Percentiles rank a stretch among this genome's conserved stretches.
Evolutionary conservation across 2,888 invertebrate species (phyloP).

Genomic region (Drosophila birchii): DNA sequence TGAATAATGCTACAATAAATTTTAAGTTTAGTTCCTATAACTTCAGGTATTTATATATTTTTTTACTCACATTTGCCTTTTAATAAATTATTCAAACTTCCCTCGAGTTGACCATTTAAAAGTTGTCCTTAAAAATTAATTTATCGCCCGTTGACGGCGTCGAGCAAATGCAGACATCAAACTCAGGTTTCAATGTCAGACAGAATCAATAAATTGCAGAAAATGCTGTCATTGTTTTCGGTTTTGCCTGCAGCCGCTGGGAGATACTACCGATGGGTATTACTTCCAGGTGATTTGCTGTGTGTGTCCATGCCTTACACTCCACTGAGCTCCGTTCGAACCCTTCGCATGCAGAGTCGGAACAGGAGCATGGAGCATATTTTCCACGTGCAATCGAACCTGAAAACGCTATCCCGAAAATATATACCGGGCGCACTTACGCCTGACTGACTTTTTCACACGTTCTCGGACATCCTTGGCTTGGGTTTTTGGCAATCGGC

Average conservation of each 20-base stretch:
- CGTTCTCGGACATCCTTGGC: slow-evolving; percentile 56
- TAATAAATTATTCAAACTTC: not conserved
- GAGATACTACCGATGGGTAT: slow-evolving; percentile 50
- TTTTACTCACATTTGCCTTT: not conserved
- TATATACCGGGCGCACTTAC: slow-evolving; percentile 66
- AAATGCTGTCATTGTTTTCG: slow-evolving; percentile 42
- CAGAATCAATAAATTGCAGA: slow-evolving; percentile 76
- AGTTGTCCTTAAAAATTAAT: slow-evolving; percentile 11
- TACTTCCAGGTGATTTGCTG: slow-evolving; percentile 79
- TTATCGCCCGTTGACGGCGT: not conserved
- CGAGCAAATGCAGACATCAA: slow-evolving; percentile 37
- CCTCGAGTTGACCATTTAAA: not conserved
- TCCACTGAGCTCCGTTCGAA: slow-evolving; percentile 47
- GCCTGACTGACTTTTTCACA: slow-evolving; percentile 76
- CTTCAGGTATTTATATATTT: not conserved
- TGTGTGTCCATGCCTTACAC: slow-evolving; percentile 73
- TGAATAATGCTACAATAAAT: not conserved
- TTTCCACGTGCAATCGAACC: slow-evolving; percentile 47
- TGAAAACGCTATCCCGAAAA: slow-evolving; percentile 24
- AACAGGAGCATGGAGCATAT: slow-evolving; percentile 46
- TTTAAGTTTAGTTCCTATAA: not conserved
- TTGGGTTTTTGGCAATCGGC: slow-evolving; percentile 13
- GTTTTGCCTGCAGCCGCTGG: slow-evolving; percentile 22
- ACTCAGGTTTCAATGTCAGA: slow-evolving; percentile 70
- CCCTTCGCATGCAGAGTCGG: slow-evolving; percentile 55